Conservation (phyloP, 1,140 invertebrate genomes). For the Drosophila insularis region DNA sequence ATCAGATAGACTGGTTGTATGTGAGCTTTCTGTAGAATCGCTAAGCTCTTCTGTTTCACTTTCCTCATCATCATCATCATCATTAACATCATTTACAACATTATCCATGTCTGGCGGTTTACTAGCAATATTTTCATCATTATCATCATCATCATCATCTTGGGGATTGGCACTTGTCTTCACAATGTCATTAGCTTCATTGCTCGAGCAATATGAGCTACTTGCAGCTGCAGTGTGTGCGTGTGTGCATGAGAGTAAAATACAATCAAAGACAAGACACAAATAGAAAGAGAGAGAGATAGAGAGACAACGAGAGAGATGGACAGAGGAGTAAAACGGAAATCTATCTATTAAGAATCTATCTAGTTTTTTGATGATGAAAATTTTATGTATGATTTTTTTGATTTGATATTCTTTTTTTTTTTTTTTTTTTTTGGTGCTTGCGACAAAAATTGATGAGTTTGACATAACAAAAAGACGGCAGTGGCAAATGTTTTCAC, state of each 20-base stretch:
- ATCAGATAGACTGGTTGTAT: constrained; percentile 79
- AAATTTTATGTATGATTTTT: neutral
- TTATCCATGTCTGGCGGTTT: constrained; percentile 23
- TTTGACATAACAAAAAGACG: constrained; percentile 17
- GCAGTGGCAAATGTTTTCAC: constrained; percentile 59
- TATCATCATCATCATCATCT: constrained; percentile 38
- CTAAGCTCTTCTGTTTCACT: constrained; percentile 80
- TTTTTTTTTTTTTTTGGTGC: constrained; percentile 36
- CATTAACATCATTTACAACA: constrained; percentile 54
- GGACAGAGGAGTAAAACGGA: constrained; percentile 23
- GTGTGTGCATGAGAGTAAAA: constrained; percentile 66
- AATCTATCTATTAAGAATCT: constrained; percentile 16
- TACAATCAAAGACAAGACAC: constrained; percentile 70
- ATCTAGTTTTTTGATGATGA: constrained; percentile 27
- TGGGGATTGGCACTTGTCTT: constrained; percentile 26
- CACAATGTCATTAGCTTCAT: constrained; percentile 21
- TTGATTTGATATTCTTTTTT: too few relatives aligned
- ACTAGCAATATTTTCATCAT: constrained; percentile 22
- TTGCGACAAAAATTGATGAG: neutral
- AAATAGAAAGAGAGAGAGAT: constrained; percentile 44
- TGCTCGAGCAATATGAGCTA: constrained; percentile 45
- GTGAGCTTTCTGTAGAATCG: constrained; percentile 82
- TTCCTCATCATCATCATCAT: constrained; percentile 57
- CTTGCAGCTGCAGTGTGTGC: constrained; percentile 76
- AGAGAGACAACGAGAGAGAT: constrained; percentile 34